phyloP scores from a whole-genome alignment of 2,113 vertebrate species.

The Conger conger region DNA sequence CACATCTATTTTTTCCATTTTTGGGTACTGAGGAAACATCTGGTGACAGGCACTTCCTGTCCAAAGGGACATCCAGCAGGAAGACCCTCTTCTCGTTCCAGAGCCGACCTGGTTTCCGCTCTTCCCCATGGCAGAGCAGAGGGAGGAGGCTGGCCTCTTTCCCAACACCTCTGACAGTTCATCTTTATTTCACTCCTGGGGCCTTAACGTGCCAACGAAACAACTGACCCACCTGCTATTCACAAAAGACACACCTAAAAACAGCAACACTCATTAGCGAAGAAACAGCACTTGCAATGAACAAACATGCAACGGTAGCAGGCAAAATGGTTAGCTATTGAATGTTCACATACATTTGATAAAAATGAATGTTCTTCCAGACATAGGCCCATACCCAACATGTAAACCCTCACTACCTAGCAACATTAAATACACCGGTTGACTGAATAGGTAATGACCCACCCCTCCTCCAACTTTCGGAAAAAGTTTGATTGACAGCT shows the following conservation, averaged over 20 bases:
- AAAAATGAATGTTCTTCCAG: neutral
- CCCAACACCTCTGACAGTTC: neutral
- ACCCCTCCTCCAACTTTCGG: too few species aligned
- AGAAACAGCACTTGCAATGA: neutral
- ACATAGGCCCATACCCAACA: neutral
- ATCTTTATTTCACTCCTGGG: neutral
- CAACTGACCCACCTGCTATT: neutral
- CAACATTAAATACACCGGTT: neutral
- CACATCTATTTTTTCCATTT: conserved; percentile 50
- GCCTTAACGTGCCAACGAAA: neutral
- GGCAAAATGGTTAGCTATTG: neutral
- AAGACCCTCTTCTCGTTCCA: conserved; percentile 15
- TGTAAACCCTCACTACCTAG: neutral
- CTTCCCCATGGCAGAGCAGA: neutral
- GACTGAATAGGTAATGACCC: neutral
- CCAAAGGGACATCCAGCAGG: conserved; percentile 15
- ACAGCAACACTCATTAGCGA: neutral
- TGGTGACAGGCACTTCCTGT: conserved; percentile 42
- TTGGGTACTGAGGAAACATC: conserved; percentile 50
- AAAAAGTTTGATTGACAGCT: conserved; percentile 12
- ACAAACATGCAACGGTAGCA: neutral
- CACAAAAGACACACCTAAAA: neutral
- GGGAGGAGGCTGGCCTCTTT: too few species aligned
- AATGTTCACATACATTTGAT: too few species aligned
- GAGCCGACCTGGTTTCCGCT: neutral